phyloP scores from a whole-genome alignment of 1,140 invertebrate species.

The Papilio machaon region DNA sequence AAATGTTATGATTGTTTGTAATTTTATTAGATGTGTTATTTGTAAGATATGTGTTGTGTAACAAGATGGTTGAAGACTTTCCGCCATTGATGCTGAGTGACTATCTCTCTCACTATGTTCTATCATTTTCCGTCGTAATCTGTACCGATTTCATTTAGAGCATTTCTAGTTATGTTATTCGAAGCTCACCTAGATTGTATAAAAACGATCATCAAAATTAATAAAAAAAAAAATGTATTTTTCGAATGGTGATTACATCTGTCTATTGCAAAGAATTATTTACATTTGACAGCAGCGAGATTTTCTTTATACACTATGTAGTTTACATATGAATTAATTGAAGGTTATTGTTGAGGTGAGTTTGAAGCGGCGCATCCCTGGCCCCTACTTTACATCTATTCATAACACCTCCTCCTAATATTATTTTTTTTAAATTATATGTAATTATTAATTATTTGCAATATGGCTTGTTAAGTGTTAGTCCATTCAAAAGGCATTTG shows the following conservation, averaged over 20 bases:
- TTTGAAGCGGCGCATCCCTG: background rate
- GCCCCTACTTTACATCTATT: background rate
- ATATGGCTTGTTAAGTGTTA: background rate
- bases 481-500: background rate
- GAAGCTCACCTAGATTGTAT: background rate
- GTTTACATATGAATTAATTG: background rate
- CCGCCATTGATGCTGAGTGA: no score
- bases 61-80: background rate
- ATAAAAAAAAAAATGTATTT: slow-evolving; percentile 28
- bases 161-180: background rate
- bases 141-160: slow-evolving; percentile 18
- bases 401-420: background rate
- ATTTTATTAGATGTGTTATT: slow-evolving; percentile 3
- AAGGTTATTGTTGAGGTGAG: slow-evolving; percentile 1
- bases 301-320: slow-evolving; percentile 30
- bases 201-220: slow-evolving; percentile 23
- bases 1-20: background rate
- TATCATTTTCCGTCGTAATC: background rate
- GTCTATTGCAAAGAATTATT: slow-evolving; percentile 40
- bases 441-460: background rate
- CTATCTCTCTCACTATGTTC: background rate
- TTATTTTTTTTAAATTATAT: background rate
- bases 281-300: slow-evolving; percentile 36
- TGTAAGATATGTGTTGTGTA: slow-evolving; percentile 13
- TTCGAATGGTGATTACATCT: slow-evolving; percentile 36